These are phyloP conservation scores for Halcyon badia DNA, from an alignment of 2,797 vertebrate species.

Conservation along the genomic window DNA sequence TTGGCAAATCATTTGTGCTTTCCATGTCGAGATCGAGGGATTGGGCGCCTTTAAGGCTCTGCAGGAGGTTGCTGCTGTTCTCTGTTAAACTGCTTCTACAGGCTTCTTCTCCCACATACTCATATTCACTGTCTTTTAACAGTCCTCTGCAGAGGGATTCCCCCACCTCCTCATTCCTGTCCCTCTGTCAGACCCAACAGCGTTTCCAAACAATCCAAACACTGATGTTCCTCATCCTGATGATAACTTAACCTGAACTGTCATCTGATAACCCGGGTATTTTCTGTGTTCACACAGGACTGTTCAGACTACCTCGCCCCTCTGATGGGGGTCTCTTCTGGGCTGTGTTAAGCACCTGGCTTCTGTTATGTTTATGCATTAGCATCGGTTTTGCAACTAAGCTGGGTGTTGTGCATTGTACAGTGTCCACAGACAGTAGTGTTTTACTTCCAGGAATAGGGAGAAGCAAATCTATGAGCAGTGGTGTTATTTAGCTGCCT, in stretches of 20 bases:
- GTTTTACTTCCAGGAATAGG: neutral
- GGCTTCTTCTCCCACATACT: constrained; percentile 10
- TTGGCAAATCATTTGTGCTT: neutral
- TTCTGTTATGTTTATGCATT: neutral
- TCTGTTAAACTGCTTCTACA: neutral
- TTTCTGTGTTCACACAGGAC: neutral
- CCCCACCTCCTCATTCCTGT: neutral
- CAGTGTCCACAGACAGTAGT: neutral
- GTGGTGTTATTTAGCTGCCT: neutral
- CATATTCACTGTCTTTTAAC: neutral
- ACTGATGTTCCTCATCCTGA: neutral
- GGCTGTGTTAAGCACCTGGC: neutral
- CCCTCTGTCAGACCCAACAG: neutral
- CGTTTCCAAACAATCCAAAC: neutral
- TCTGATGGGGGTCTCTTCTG: neutral
- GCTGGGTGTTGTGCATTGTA: neutral
- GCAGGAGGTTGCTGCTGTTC: neutral
- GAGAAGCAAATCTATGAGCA: neutral
- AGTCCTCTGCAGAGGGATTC: neutral
- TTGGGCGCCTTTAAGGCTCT: neutral
- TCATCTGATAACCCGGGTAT: neutral
- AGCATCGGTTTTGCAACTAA: neutral
- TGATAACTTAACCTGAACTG: neutral
- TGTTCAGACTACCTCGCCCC: neutral
- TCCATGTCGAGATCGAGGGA: neutral